Evolutionary conservation across 1,140 invertebrate species (phyloP), one percentile per base, ranked within the genome.

Genomic region (Aleiodes sp.): DNA sequence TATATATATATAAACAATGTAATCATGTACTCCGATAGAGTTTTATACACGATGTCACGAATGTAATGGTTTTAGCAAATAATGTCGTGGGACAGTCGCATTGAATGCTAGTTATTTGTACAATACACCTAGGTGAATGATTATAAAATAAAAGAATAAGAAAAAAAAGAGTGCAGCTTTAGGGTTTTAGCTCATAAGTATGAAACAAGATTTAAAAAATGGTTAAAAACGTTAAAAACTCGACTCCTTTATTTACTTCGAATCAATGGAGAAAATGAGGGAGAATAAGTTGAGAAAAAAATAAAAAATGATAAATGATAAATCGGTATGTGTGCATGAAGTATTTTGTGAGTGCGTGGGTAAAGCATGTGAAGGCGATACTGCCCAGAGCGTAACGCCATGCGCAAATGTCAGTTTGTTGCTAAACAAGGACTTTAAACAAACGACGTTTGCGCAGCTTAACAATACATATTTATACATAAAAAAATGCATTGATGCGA

Each of bases 31-130:
- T 85, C 83, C 77, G 77, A 84, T 84, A 85, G 82, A 86, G 82
- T 86, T 86, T 86, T 85, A 85, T 86, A 86, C 83, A 85, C 78
- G 70, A 83, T 84, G 83, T 86, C 83, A 82, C 82, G 80, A 85
- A 83, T 84, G 81, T 85, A 79, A 80, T 74, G 74, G 73, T 76
- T 79, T 81, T 78, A 80, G 76, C 77, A 28, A 57, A 64, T 33
- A 65, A 69, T 62, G 19, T 52, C 56, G 73, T 73, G 74, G 82
- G 75, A 79, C 75, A 85, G 78, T 80, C 72, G 75, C 72, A 71
- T 78, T 79, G 80, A 85, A 82, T 82, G 80, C 74, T 84, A 84
- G 83, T 80, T 84, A 85, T 85, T 86, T 86, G 85, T 86, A 86
- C 81, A 84, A 86, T 86, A 86, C 78, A 81, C 78, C 79, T 86